A percentile compares a stretch with the other conserved stretches of the same genome.
phyloP scores from a whole-genome alignment of 2,797 vertebrate species.

The Mionectes olivaceus region DNA sequence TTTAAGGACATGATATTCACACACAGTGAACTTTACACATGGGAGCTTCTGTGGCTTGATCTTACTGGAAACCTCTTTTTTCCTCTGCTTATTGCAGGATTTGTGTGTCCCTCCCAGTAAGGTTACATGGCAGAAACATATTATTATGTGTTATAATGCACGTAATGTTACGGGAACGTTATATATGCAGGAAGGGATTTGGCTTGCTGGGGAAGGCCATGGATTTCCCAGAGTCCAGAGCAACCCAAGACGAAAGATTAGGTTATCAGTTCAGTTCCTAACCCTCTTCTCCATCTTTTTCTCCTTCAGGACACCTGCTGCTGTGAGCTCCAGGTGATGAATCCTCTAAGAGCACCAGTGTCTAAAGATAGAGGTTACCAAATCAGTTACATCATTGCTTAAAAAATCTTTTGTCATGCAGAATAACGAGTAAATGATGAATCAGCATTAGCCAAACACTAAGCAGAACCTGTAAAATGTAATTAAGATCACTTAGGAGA shows the following conservation, averaged over 20 bases:
- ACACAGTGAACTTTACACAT: neutral
- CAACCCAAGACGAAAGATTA: neutral
- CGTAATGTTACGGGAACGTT: neutral
- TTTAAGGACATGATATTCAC: neutral
- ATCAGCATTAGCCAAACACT: neutral
- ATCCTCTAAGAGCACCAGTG: neutral
- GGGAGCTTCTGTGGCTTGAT: neutral
- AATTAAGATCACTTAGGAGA: neutral
- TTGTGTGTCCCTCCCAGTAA: neutral
- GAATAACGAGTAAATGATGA: constrained; percentile 8
- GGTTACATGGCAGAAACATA: neutral
- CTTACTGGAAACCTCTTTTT: neutral
- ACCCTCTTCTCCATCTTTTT: neutral
- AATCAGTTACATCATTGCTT: neutral
- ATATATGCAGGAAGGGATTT: neutral
- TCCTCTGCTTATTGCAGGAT: neutral
- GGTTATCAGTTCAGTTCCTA: neutral
- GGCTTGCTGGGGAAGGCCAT: neutral
- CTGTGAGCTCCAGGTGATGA: neutral
- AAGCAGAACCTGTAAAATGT: constrained; percentile 4
- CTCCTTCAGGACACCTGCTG: neutral
- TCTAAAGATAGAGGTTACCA: constrained; percentile 24
- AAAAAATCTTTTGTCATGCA: neutral
- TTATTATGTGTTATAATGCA: neutral
- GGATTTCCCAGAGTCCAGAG: neutral